Percentiles rank a stretch among this genome's conserved stretches.
Evolutionary conservation across 2,113 vertebrate species (phyloP).

Genomic region (Bubo blakistoni): DNA sequence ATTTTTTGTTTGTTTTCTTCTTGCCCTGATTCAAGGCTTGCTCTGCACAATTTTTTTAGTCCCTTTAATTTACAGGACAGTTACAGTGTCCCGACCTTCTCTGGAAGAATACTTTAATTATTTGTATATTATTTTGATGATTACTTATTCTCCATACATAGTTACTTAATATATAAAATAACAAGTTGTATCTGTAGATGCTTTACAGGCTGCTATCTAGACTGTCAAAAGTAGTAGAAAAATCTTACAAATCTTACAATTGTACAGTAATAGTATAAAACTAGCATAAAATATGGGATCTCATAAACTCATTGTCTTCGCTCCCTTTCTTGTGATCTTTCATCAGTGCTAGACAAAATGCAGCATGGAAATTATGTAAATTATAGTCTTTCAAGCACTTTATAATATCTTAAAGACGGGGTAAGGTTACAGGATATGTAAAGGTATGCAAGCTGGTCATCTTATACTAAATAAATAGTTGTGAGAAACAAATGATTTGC

Average conservation of each 20-base stretch:
- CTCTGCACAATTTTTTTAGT: not conserved
- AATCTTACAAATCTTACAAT: conserved; percentile 24
- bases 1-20: not conserved
- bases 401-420: conserved; percentile 43
- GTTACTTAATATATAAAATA: conserved; percentile 31
- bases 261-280: not conserved
- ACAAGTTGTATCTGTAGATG: conserved; percentile 15
- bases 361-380: conserved; percentile 31
- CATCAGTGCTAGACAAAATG: conserved; percentile 23
- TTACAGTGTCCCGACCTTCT: not conserved
- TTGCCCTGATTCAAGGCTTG: not conserved
- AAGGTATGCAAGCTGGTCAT: conserved; percentile 5
- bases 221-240: conserved; percentile 56
- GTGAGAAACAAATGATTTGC: conserved; percentile 16
- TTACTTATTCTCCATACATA: not conserved
- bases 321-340: conserved; percentile 31
- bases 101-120: not conserved
- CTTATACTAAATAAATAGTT: conserved; percentile 41
- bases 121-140: not conserved
- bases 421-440: conserved; percentile 52
- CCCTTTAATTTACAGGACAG: not conserved
- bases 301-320: conserved; percentile 33
- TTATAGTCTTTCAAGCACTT: conserved; percentile 54
- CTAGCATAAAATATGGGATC: not conserved
- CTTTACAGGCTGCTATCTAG: conserved; percentile 45